Conservation (phyloP, 2,113 vertebrate genomes). For the Microtus montanus region DNA sequence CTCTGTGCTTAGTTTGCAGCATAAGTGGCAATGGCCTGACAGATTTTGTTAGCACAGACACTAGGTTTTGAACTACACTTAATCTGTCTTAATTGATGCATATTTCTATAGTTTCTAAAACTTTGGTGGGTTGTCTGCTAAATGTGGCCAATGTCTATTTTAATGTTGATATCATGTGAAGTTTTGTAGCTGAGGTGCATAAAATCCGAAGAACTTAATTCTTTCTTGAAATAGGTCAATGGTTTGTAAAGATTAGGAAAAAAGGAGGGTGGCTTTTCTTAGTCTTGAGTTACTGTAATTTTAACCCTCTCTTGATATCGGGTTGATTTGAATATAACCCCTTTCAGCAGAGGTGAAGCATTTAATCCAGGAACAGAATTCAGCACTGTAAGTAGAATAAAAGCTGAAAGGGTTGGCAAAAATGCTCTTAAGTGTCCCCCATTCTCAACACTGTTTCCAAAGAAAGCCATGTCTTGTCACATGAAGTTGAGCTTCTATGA, state of each 20-base stretch:
- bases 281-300: slow-evolving; percentile 67
- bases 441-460: neutral
- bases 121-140: slow-evolving; percentile 49
- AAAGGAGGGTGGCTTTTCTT: neutral
- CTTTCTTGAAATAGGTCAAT: slow-evolving; percentile 40
- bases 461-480: slow-evolving; percentile 45
- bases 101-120: slow-evolving; percentile 47
- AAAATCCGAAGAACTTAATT: slow-evolving; percentile 61
- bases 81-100: slow-evolving; percentile 57
- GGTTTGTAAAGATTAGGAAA: slow-evolving; percentile 40
- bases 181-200: slow-evolving; percentile 48
- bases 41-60: slow-evolving; percentile 33
- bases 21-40: slow-evolving; percentile 33
- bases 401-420: slow-evolving; percentile 38
- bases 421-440: neutral
- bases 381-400: slow-evolving; percentile 17
- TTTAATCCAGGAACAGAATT: slow-evolving; percentile 58
- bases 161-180: slow-evolving; percentile 49
- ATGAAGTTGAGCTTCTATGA: neutral
- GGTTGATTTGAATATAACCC: slow-evolving; percentile 30
- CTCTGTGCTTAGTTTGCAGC: slow-evolving; percentile 57
- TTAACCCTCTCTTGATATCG: slow-evolving; percentile 45
- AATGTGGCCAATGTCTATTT: slow-evolving; percentile 52
- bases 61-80: slow-evolving; percentile 35
- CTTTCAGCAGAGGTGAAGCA: slow-evolving; percentile 38